Evolutionary conservation across 2,797 vertebrate genomes (phyloP), one percentile per base, ranked within the genome.

Genomic region (Vipera ursinii): DNA sequence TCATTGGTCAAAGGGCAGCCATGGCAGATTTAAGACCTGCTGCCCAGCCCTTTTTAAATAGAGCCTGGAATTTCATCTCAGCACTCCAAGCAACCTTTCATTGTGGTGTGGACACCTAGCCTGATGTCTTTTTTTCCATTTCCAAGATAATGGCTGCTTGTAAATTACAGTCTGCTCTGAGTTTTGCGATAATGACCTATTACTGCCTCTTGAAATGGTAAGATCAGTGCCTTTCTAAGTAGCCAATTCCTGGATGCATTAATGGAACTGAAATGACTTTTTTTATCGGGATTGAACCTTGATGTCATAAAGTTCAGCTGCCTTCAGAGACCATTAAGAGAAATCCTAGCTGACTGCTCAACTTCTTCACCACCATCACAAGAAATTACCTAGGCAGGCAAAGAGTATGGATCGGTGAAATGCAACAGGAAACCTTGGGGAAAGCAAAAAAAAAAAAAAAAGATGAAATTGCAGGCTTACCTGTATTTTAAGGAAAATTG

Each of bases 191-290:
- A 90, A 7, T 73, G 3, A 61, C 89, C 94, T 82, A 57, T 92
- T 92, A 95, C 20, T 69, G 55, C 38, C 87, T 38, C 4, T 3
- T 87, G 57, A 95, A 96, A 94, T 32, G 15, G 5, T 55, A 95
- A 69, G 9, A 92, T 82, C 61, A 93, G 20, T 90, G 73, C 12
- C 88, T 95, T 95, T 89, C 91, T 78, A 90, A 85, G 86, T 91
- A 56, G 73, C 22, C 32, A 90, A 48, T 44, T 15, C 28, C 60
- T 82, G 91, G 24, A 13, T 51, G 73, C 17, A 22, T 91, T 85
- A 94, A 93, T 24, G 51, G 17, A 92, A 56, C 1, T 28, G 60
- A 93, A 91, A 94, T 92, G 87, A 57, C 14, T 55, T 24, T 59
- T 59, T 88, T 10, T 12, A 86, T 91, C 86, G 53, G 55, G 91